Conservation (phyloP, 2,888 invertebrate species). For the Drosophila mercatorum region DNA sequence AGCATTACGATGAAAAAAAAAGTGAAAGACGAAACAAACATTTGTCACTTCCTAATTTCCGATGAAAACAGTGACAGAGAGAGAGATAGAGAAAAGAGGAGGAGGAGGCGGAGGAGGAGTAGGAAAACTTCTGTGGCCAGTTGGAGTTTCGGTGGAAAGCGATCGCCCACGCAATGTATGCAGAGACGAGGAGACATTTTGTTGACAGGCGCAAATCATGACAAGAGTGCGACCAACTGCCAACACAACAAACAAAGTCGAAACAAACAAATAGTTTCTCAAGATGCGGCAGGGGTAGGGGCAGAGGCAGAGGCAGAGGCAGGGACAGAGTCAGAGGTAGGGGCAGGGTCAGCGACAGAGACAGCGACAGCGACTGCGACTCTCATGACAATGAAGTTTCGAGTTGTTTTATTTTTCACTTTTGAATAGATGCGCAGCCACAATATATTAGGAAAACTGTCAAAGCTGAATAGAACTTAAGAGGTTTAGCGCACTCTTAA, state of each 20-base stretch:
- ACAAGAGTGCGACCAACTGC: constrained; percentile 53
- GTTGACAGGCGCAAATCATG: constrained; percentile 70
- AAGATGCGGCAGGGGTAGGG: constrained; percentile 41
- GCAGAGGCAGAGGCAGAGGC: neutral
- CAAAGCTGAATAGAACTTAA: constrained; percentile 79
- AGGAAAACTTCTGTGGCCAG: constrained; percentile 11
- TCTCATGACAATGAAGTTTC: constrained; percentile 60
- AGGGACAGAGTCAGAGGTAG: neutral
- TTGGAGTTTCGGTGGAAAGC: constrained; percentile 55
- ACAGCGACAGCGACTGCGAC: neutral
- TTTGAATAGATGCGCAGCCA: constrained; percentile 62
- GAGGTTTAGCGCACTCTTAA: constrained; percentile 77
- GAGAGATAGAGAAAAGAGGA: too few species aligned
- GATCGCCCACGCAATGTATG: constrained; percentile 66
- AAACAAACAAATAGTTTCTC: constrained; percentile 58
- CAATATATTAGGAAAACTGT: constrained; percentile 77
- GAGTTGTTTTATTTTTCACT: constrained; percentile 27
- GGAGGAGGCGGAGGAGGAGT: neutral
- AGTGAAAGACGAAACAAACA: constrained; percentile 57
- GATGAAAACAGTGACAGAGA: constrained; percentile 18
- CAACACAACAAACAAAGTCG: constrained; percentile 44
- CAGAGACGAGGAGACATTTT: constrained; percentile 24
- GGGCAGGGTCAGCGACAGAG: constrained; percentile 1
- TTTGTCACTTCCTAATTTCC: constrained; percentile 52
- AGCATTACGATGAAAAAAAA: constrained; percentile 31